These are phyloP conservation scores for Sitta europaea DNA, from an alignment of 2,113 vertebrate species.

Conservation along the genomic window DNA sequence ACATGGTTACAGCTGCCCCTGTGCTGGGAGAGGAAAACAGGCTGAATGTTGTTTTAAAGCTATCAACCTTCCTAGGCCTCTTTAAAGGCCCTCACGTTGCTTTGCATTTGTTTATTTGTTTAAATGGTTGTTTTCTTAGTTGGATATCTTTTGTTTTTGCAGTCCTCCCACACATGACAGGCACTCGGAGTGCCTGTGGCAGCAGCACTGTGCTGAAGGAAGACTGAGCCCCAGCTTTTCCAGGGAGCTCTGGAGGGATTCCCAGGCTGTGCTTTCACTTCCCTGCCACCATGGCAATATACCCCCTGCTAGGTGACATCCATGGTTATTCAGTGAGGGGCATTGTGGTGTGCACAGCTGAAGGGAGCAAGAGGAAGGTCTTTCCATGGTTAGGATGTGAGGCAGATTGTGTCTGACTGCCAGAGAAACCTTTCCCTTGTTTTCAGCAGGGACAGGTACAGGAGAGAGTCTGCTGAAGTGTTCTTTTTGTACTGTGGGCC, in stretches of 20 bases:
- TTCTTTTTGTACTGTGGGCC: not conserved
- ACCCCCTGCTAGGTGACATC: not conserved
- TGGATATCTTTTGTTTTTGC: not conserved
- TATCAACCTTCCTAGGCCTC: not conserved
- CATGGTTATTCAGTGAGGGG: not conserved
- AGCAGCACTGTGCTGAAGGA: not conserved
- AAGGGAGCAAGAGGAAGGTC: not conserved
- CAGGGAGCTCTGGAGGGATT: not conserved
- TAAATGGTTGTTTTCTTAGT: not conserved
- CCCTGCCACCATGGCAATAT: too few species aligned
- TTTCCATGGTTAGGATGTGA: not conserved
- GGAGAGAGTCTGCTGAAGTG: not conserved
- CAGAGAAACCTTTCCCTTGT: not conserved
- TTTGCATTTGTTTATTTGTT: not conserved
- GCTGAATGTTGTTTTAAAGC: not conserved
- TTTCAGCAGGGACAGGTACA: not conserved
- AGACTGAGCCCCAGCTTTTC: not conserved
- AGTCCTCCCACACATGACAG: not conserved
- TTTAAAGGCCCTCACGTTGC: not conserved
- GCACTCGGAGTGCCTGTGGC: not conserved
- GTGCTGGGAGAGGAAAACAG: not conserved
- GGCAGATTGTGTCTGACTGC: not conserved
- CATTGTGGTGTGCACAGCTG: not conserved
- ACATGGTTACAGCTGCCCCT: not conserved
- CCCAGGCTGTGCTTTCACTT: not conserved